Conservation (phyloP, 2,797 vertebrate species). For the Margarornis squamiger region DNA sequence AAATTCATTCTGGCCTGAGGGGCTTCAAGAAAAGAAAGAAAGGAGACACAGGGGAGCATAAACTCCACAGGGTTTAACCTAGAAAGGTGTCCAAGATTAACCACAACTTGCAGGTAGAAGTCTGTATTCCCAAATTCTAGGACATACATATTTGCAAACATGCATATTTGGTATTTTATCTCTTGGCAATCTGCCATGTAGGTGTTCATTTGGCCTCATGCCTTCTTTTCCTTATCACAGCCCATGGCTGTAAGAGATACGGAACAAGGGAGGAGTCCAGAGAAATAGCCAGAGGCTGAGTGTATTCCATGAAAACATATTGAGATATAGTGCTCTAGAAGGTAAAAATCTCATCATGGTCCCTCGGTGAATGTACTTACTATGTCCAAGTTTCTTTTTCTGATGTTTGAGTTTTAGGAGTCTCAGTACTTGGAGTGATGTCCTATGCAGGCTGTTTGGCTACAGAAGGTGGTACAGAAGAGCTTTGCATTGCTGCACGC, state of each 20-base stretch:
- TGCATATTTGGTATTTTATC: not conserved
- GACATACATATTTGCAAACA: accelerated
- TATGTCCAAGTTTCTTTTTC: not conserved
- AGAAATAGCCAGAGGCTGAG: not conserved
- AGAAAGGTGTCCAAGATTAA: not conserved
- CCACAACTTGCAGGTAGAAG: not conserved
- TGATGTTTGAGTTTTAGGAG: not conserved
- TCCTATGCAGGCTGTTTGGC: not conserved
- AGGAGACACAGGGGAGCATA: not conserved
- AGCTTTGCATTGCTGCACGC: not conserved
- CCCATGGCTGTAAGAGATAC: not conserved
- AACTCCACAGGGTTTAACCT: not conserved
- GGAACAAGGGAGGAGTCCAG: not conserved
- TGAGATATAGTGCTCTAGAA: not conserved
- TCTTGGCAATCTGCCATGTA: not conserved
- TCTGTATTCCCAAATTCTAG: not conserved
- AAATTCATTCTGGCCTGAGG: not conserved
- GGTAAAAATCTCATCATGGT: not conserved
- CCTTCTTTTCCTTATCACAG: not conserved
- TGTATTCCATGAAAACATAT: not conserved
- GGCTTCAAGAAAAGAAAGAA: not conserved
- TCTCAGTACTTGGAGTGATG: not conserved
- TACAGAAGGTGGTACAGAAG: not conserved
- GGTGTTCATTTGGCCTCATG: not conserved
- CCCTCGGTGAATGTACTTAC: not conserved